Base-by-base conservation (phyloP, 2,888 invertebrate species). In the Thecocarcelia acutangulata region DNA sequence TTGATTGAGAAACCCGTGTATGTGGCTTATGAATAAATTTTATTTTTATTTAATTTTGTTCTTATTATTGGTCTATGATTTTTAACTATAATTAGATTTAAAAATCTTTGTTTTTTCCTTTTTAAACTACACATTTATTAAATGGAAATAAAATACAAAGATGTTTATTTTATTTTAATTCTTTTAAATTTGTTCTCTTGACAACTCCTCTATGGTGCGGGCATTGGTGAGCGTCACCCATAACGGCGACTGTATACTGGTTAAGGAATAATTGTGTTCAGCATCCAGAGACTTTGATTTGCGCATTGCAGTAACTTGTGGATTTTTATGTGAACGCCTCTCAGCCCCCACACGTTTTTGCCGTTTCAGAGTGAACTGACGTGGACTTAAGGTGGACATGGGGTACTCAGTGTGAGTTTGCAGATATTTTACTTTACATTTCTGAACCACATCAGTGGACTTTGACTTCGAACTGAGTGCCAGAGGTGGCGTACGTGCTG, bases 141-240 rank as follows among this genome's bases (percentile, higher is more conserved):
- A 54, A 28, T 42, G 13, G 33, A 28, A 12, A 28, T 12, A 5
- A 61, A 33, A 3, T 42, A 40, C 1, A 24, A 19, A 44, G 17
- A 1, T 19, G 15, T 33, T 46, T 8, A n/a, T 8, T 68, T 52
- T 1, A 40, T 1, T 24, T 63, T 9, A n/a, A n/a, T 44, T 48
- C 1, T 0, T 3, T 46, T 74, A 79, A 69, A 61, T 78, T 73
- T 89, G 84, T 61, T 89, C 88, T 56, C 86, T 86, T 12, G 89
- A 87, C 83, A 90, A 85, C 83, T 91, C 90, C 84, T 88, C 90
- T 81, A 92, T 90, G 73, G 93, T 91, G 87, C 95, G 94, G 87
- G 94, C 95, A 87, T 94, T 93, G 72, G 96, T 96, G 86, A 96
- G 92, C 68, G 96, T 94, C 66, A 95, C 95, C 96, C 96, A 96